Base-by-base conservation (phyloP, 2,797 vertebrate genomes). In the Galaxias olidus region DNA sequence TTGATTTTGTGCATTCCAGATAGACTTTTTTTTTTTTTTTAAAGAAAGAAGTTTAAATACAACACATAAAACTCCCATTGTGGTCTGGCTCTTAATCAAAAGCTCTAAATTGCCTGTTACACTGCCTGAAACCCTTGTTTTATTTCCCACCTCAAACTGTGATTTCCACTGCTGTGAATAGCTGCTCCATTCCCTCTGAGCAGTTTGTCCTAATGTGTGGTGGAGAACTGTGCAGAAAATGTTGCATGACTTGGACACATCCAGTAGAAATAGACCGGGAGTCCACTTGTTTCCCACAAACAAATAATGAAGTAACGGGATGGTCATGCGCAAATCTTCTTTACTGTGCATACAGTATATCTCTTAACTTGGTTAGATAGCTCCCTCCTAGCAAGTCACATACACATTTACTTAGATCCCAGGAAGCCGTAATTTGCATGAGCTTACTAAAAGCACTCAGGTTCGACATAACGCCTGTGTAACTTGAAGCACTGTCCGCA, bases 101-200 rank as follows among this genome's bases (percentile, higher is more conserved):
- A 83, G 80, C 77, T 68, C 77, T 81, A 84, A 90, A 90, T 88
- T 86, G 79, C 82, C 81, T 87, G 82, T 76, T 84, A 84, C 82
- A 81, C 78, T 79, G 66, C 48, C 61, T 70, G 72, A 82, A 78
- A 77, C 58, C 68, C 75, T 68, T 76, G 68, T 74, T 59, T 66
- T 74, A 66, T 80, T 81, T 83, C 50, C 74, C 56, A 61, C 85
- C 71, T 70, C 74, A 78, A 40, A 15, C 18, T 51, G 10, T 59
- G 17, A 71, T 67, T 70, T 78, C 82, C 74, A 73, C 72, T 68
- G 68, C 61, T 73, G 73, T 75, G 66, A 81, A 80, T 77, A 69
- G 72, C 72, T 75, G 82, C 84, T 84, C 81, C 85, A 83, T 82
- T 80, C 67, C 76, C 68, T 56, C 65, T 75, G 67, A 30, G 30